phyloP scores from a whole-genome alignment of 2,113 vertebrate genomes.

The Scolopax mira region DNA sequence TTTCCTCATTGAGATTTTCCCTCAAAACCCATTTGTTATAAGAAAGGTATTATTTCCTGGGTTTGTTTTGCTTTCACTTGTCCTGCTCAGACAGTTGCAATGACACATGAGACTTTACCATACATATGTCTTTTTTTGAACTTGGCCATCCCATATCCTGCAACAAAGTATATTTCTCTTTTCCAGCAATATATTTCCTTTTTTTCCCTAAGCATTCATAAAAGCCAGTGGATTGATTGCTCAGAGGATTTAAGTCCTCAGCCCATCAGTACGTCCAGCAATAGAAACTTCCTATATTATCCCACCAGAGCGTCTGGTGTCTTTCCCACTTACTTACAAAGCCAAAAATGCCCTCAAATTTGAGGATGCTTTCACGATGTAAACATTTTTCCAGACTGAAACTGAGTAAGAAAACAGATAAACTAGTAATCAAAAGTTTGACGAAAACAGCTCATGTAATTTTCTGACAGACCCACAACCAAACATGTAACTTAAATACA shows the following conservation, averaged over 20 bases:
- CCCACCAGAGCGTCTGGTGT: neutral
- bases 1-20: neutral
- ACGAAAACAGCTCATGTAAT: neutral
- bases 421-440: neutral
- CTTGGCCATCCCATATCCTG: neutral
- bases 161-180: neutral
- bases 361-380: neutral
- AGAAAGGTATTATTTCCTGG: neutral
- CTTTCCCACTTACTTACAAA: neutral
- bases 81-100: neutral
- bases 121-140: neutral
- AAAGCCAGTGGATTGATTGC: conserved; percentile 21
- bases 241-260: conserved; percentile 21
- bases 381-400: neutral
- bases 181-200: conserved; percentile 1
- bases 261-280: neutral
- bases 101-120: neutral
- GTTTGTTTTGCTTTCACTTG: conserved; percentile 20
- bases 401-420: neutral
- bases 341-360: neutral
- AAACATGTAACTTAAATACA: neutral
- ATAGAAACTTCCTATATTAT: conserved; percentile 27
- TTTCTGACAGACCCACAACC: neutral
- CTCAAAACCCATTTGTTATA: neutral
- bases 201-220: conserved; percentile 18